Evolutionary conservation across 53 echinoderm and acorn worm genomes (phyloP), one percentile per base, ranked within the genome.

Genomic region (Stichopus horrens): DNA sequence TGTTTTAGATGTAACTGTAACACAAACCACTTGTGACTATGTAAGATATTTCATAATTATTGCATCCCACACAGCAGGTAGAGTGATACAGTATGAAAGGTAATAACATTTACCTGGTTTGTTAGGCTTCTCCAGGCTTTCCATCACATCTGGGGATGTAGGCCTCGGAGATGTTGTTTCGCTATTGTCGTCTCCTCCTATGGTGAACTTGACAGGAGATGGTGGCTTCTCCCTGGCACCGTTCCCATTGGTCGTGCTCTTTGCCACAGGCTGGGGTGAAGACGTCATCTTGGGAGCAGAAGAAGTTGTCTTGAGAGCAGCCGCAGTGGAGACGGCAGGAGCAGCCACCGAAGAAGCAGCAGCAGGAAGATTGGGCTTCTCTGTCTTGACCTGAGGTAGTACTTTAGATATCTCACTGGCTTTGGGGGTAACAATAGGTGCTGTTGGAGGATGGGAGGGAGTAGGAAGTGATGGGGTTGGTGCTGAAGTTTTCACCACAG

Each of bases 181-280:
- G 60, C 55, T 88, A 74, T 76, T 74, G 55, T 90, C 93, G 58
- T 95, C 98, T n/a, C 95, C 95, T n/a, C 95, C 95, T 20, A 97
- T 94, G 92, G 94, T 94, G 76, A 97, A 97, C 21, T 92, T 93
- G 56, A 97, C 92, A 20, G 71, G 71, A 59, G 86, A 86, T 7
- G 20, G 23, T 22, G 88, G 66, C 52, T 59, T 75, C 13, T 86
- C 74, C 51, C 58, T 87, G 75, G 74, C 19, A 51, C 59, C 79
- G 0, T 86, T 80, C 14, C 81, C 68, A 63, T 22, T 55, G 67
- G 81, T 14, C 53, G 87, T 87, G 63, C 57, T 65, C 79, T 77
- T 81, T n/a, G 81, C 68, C 55, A 73, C 90, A 8, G 19, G 14
- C 5, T 16, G 56, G 9, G 74, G 86, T 2, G 86, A n/a, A 18